phyloP scores from a whole-genome alignment of 1,140 invertebrate species.

The Berghia stephanieae region DNA sequence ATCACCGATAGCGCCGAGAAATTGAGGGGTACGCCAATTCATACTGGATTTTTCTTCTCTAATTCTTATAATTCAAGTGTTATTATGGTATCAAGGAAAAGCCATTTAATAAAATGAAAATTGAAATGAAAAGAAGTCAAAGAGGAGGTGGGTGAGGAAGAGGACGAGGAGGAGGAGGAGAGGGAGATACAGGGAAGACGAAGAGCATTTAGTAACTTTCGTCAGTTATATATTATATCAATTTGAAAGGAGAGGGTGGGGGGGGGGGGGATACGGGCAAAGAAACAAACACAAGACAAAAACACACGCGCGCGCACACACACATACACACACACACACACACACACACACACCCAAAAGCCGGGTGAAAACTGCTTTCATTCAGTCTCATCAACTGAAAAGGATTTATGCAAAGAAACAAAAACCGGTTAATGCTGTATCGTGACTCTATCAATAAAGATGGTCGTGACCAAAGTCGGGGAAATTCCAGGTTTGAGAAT shows the following conservation, averaged over 20 bases:
- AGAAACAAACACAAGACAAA: too few relatives aligned
- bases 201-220: too few relatives aligned
- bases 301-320: too few relatives aligned
- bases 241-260: slow-evolving; percentile 24
- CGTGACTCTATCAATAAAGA: too few relatives aligned
- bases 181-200: not conserved
- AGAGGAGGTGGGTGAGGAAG: not conserved
- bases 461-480: too few relatives aligned
- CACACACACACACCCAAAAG: too few relatives aligned
- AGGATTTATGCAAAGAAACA: too few relatives aligned
- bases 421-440: too few relatives aligned
- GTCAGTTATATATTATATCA: not conserved
- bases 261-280: not conserved
- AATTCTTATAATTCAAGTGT: not conserved
- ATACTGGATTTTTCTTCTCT: not conserved
- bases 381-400: too few relatives aligned
- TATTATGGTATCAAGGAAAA: not conserved
- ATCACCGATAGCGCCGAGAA: not conserved
- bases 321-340: too few relatives aligned
- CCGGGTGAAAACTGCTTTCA: too few relatives aligned
- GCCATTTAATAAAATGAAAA: not conserved
- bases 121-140: not conserved
- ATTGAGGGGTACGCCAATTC: not conserved
- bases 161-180: not conserved
- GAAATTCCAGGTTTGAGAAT: too few relatives aligned